phyloP scores from a whole-genome alignment of 2,888 invertebrate genomes.

The Tenthredo mesomela region DNA sequence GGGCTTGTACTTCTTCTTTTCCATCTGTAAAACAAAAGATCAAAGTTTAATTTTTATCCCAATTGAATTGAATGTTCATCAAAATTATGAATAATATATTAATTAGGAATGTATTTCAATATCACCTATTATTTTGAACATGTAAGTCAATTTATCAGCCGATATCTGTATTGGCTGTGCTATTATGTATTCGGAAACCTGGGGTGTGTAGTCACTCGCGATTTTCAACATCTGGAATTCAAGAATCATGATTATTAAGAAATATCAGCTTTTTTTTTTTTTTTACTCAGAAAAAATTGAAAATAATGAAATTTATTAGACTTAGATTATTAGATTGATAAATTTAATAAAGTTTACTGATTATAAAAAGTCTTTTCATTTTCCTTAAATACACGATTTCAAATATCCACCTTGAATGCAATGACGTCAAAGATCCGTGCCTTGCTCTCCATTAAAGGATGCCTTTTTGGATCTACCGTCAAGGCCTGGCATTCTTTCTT shows the following conservation, averaged over 20 bases:
- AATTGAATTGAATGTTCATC: not conserved
- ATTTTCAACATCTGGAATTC: conserved; percentile 74
- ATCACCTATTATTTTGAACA: conserved; percentile 65
- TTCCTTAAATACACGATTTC: not conserved
- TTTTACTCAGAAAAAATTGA: not conserved
- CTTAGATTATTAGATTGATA: too few relatives aligned
- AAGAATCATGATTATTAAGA: not conserved
- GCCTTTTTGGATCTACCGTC: conserved; percentile 47
- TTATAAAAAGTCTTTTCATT: not conserved
- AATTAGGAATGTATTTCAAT: conserved; percentile 7
- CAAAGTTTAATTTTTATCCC: conserved; percentile 31
- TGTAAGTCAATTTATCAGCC: conserved; percentile 60
- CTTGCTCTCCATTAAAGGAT: conserved; percentile 52
- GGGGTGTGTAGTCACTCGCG: conserved; percentile 74
- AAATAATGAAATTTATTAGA: too few relatives aligned
- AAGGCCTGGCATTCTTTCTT: not conserved
- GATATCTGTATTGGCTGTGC: conserved; percentile 67
- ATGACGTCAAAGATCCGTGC: conserved; percentile 61
- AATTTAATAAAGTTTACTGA: too few relatives aligned
- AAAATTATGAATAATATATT: not conserved
- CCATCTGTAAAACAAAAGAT: conserved; percentile 69
- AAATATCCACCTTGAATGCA: conserved; percentile 63
- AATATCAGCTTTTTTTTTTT: not conserved
- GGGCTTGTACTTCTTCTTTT: conserved; percentile 68
- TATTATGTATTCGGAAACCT: conserved; percentile 74